Percentiles rank a stretch among this genome's conserved stretches.
Conservation (phyloP, 2,113 vertebrate genomes). For the Cololabis saira region DNA sequence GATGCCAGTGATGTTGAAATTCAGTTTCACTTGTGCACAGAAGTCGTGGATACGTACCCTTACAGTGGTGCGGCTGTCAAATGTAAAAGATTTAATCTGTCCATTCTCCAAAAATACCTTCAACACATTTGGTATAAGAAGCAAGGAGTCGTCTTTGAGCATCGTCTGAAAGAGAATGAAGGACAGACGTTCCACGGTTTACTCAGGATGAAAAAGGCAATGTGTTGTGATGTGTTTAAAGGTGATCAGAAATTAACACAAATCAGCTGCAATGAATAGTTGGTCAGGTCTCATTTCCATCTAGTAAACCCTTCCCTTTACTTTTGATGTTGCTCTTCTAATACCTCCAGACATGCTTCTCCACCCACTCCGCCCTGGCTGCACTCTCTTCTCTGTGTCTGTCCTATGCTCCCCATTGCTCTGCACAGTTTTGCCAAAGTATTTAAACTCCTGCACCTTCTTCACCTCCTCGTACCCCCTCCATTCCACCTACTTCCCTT, state of each 20-base stretch:
- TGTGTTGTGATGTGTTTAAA: constrained; percentile 26
- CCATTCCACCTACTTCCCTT: too few relatives aligned
- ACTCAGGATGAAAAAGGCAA: constrained; percentile 9
- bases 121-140: constrained; percentile 97
- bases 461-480: too few relatives aligned
- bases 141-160: constrained; percentile 97
- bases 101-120: constrained; percentile 99
- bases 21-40: constrained; percentile 1
- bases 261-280: constrained; percentile 6
- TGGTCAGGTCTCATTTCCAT: too few relatives aligned
- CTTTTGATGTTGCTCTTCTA: too few relatives aligned
- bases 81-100: constrained; percentile 98
- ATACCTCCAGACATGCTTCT: too few relatives aligned
- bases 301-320: too few relatives aligned
- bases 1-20: neutral
- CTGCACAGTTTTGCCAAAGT: too few relatives aligned
- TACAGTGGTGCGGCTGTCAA: constrained; percentile 97
- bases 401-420: too few relatives aligned
- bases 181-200: constrained; percentile 12
- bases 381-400: too few relatives aligned
- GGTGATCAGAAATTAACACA: constrained; percentile 29
- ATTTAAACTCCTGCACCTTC: too few relatives aligned
- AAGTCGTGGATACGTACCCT: constrained; percentile 83
- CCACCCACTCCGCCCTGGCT: neutral
- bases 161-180: constrained; percentile 86